Conservation (phyloP, 35 echinoderm and acorn worm species). For the Ophioderma brevispina region DNA sequence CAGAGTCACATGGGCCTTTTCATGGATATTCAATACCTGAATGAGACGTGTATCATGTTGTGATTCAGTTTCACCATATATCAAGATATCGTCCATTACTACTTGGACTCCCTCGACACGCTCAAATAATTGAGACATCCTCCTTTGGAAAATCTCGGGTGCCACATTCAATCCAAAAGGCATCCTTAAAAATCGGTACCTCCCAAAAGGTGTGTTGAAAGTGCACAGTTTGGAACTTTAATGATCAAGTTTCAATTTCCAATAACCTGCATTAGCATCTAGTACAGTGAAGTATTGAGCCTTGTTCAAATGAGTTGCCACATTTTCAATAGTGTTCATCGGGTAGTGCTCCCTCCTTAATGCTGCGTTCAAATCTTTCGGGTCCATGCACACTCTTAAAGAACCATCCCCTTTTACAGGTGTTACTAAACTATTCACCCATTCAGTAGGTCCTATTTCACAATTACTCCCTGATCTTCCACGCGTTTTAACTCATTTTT, state of each 20-base stretch:
- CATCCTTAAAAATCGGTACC: conserved; percentile 40
- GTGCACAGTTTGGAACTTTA: conserved; percentile 54
- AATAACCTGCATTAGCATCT: conserved; percentile 63
- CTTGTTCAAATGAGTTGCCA: conserved; percentile 29
- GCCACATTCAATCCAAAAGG: conserved; percentile 43
- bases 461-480: conserved; percentile 45
- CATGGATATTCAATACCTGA: conserved; percentile 20
- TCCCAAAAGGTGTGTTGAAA: conserved; percentile 49
- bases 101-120: conserved; percentile 55
- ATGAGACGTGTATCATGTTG: conserved; percentile 34
- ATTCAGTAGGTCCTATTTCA: conserved; percentile 64
- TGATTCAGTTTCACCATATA: conserved; percentile 36
- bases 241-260: conserved; percentile 70
- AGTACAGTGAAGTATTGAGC: conserved; percentile 37
- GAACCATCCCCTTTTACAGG: conserved; percentile 40
- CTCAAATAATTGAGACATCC: conserved; percentile 35
- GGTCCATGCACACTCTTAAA: conserved; percentile 58
- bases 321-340: conserved; percentile 59
- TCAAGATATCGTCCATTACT: conserved; percentile 51
- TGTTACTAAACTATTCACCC: conserved; percentile 36
- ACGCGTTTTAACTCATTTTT: conserved; percentile 43
- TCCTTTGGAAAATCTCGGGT: conserved; percentile 56
- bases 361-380: conserved; percentile 54
- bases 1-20: conserved; percentile 41
- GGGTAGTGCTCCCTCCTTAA: conserved; percentile 45